Evolutionary conservation across 2,797 vertebrate species (phyloP).

Genomic region (Pterois miles): DNA sequence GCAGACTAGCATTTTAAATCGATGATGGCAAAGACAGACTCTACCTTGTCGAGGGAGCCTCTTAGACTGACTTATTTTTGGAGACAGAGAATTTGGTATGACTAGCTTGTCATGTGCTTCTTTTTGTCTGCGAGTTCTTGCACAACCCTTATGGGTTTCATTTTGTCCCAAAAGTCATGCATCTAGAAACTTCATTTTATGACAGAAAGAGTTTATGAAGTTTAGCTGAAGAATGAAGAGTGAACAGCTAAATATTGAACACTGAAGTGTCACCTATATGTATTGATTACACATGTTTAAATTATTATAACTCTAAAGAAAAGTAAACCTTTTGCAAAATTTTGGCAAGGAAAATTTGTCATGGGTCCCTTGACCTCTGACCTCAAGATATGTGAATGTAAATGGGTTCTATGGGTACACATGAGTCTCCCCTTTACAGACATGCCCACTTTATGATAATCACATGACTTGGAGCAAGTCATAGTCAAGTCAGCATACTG

Average conservation of each 20-base stretch:
- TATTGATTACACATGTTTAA: neutral
- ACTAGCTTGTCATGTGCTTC: slow-evolving; percentile 47
- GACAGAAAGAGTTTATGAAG: slow-evolving; percentile 30
- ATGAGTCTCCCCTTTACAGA: no score
- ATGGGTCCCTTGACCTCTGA: no score
- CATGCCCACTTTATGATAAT: no score
- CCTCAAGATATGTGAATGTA: no score
- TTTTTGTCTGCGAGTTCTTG: slow-evolving; percentile 29
- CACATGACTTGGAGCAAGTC: rapidly evolving
- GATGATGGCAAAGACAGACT: slow-evolving; percentile 17
- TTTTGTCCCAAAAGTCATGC: slow-evolving; percentile 36
- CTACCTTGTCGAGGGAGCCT: slow-evolving; percentile 31
- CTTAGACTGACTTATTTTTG: slow-evolving; percentile 47
- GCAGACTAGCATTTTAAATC: slow-evolving; percentile 19
- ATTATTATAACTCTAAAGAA: neutral
- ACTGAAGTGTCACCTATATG: neutral
- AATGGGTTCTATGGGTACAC: no score
- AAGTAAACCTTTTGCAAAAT: no score
- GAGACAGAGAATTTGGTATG: slow-evolving; percentile 26
- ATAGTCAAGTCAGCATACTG: no score
- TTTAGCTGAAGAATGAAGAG: slow-evolving; percentile 22
- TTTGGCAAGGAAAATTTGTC: no score
- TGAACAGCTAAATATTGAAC: slow-evolving; percentile 11
- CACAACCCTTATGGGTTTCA: slow-evolving; percentile 26
- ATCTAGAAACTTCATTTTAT: slow-evolving; percentile 34